A percentile compares a stretch with the other conserved stretches of the same genome.
These are phyloP conservation scores for Pagetopsis macropterus DNA, from an alignment of 2,797 vertebrate genomes.

Conservation along the genomic window DNA sequence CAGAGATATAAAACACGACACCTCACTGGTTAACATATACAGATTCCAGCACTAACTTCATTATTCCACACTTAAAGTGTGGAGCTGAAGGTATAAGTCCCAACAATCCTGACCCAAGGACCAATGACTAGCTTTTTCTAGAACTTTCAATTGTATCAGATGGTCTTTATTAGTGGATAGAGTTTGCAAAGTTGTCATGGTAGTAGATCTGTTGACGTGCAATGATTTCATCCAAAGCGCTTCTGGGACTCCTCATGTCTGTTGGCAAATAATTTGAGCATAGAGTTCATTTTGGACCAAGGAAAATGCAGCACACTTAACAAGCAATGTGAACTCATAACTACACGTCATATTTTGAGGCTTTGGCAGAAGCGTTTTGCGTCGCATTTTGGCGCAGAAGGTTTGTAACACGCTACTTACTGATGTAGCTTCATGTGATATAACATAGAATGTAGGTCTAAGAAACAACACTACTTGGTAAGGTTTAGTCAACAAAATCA, in stretches of 20 bases:
- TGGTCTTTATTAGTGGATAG: constrained; percentile 18
- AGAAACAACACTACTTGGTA: no score
- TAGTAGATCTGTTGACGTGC: constrained; percentile 13
- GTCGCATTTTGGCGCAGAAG: no score
- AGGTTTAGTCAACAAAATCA: no score
- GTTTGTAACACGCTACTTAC: no score
- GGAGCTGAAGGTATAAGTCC: constrained; percentile 11
- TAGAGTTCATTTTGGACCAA: constrained; percentile 12
- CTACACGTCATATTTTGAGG: no score
- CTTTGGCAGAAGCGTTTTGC: no score
- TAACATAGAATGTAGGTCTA: no score
- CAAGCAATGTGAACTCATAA: no score
- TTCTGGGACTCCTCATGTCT: constrained; percentile 17
- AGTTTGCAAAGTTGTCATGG: constrained; percentile 23
- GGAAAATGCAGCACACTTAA: neutral
- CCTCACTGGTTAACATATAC: constrained; percentile 32
- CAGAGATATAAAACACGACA: constrained; percentile 69
- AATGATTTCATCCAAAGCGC: constrained; percentile 19
- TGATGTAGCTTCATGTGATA: no score
- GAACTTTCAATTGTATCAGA: constrained; percentile 3
- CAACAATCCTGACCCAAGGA: constrained; percentile 3
- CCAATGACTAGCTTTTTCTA: neutral
- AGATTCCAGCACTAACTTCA: constrained; percentile 30
- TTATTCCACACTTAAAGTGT: constrained; percentile 21
- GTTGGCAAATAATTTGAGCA: neutral